Evolutionary conservation across 2,113 vertebrate species (phyloP).

Genomic region (Grammomys surdaster): DNA sequence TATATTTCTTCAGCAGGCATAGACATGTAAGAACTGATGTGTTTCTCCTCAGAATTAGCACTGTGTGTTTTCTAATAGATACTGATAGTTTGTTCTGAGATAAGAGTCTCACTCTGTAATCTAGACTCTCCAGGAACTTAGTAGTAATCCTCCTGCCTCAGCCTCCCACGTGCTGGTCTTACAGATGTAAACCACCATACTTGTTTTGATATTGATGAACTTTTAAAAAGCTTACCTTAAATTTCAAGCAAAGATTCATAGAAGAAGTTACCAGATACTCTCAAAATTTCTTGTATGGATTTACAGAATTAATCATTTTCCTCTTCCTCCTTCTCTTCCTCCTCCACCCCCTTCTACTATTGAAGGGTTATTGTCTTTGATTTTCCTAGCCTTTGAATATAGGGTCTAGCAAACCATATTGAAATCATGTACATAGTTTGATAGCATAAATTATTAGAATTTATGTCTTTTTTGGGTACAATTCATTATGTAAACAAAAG

Average conservation of each 20-base stretch:
- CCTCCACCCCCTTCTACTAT: not conserved
- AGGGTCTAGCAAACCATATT: not conserved
- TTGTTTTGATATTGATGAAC: conserved; percentile 22
- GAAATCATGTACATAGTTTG: conserved; percentile 34
- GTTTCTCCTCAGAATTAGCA: conserved; percentile 15
- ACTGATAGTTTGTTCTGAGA: not conserved
- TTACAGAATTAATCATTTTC: not conserved
- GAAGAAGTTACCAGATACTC: not conserved
- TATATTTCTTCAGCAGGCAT: not conserved
- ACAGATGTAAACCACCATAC: not conserved
- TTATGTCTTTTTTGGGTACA: not conserved
- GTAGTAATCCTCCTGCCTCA: not conserved
- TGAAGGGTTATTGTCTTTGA: conserved; percentile 14
- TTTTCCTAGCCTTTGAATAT: conserved; percentile 39
- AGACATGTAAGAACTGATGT: not conserved
- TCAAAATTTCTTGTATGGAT: conserved; percentile 20
- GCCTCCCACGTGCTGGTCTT: not conserved
- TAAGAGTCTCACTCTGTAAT: not conserved
- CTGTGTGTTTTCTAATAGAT: not conserved
- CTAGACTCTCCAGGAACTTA: not conserved
- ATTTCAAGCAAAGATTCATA: conserved; percentile 44
- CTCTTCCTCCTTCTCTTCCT: not conserved
- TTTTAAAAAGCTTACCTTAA: conserved; percentile 38
- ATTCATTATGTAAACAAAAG: conserved; percentile 60
- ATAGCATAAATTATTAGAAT: conserved; percentile 40